These are phyloP conservation scores for Promerops cafer DNA, from an alignment of 2,113 vertebrate genomes.

Conservation along the genomic window DNA sequence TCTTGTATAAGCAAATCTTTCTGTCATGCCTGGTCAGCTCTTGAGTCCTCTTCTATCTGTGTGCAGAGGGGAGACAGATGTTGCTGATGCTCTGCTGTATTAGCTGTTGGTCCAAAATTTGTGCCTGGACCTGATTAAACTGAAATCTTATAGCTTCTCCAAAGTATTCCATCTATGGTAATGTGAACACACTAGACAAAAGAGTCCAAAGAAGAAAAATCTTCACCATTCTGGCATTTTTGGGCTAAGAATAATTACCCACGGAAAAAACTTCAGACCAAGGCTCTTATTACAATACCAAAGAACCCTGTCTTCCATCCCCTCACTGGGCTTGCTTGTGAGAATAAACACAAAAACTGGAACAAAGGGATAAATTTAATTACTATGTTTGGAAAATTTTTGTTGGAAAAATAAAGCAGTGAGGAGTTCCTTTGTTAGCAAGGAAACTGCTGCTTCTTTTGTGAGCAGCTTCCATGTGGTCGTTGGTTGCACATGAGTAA, in stretches of 20 bases:
- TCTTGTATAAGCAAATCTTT: neutral
- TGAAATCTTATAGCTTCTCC: neutral
- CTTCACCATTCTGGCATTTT: neutral
- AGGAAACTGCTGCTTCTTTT: neutral
- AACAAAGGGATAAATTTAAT: neutral
- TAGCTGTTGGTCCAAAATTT: neutral
- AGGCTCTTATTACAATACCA: neutral
- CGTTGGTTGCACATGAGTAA: neutral
- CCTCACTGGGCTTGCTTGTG: neutral
- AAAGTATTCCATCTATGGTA: slow-evolving; percentile 37
- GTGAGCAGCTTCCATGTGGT: neutral
- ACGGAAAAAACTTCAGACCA: neutral
- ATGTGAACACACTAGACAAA: neutral
- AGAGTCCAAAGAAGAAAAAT: neutral
- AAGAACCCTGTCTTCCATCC: neutral
- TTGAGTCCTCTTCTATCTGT: neutral
- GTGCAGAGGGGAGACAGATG: slow-evolving; percentile 8
- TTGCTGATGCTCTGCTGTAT: neutral
- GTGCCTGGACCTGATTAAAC: slow-evolving; percentile 39
- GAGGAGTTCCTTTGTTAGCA: neutral
- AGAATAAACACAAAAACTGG: neutral
- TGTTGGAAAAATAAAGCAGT: slow-evolving; percentile 9
- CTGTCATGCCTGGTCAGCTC: neutral
- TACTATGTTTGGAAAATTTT: neutral
- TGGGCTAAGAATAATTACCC: neutral